Evolutionary conservation across 2,113 vertebrate species (phyloP), one percentile per base, ranked within the genome.

Genomic region (Lanius collurio): DNA sequence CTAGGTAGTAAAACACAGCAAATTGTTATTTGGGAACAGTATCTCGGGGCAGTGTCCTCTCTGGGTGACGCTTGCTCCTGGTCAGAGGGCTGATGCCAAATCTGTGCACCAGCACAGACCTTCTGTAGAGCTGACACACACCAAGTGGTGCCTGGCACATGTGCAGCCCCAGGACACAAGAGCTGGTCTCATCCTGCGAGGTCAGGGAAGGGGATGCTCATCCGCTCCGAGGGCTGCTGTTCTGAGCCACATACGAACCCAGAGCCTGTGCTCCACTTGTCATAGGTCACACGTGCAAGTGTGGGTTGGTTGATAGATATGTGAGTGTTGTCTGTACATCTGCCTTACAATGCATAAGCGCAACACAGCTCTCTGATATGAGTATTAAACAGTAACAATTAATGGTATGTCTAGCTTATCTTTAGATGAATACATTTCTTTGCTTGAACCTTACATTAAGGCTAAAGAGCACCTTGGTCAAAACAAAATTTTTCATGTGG

Each of bases 401-500:
- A 83, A 76, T 60, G 63, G 68, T 90, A 86, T 92, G 60, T 90
- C 56, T 88, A 92, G 52, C n/a, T 89, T 60, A 57, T 28, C 78
- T 65, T 87, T 57, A 84, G 88, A 89, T 41, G 9, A 75, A 44
- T 70, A 64, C 1, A 12, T 83, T 93, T 87, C 71, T 94, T 94
- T 96, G 88, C 92, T 95, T 93, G 92, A 96, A 96, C 93, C 94
- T 96, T 96, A 97, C 96, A 96, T 96, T 97, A 96, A 97, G 92
- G 94, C 95, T 91, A 92, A 95, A 89, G 80, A 94, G 95, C 89
- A 96, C 85, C 76, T 90, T 60, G 85, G 93, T 94, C 69, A 87
- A 92, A 89, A 81, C n/a, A 81, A 87, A 94, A 37, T 41, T 73
- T 91, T 49, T 47, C 37, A 28, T 37, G 59, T 73, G 82, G 87